Percentiles rank a stretch among this genome's conserved stretches.
phyloP scores from a whole-genome alignment of 2,888 invertebrate species.

The Sussaba pulchella region DNA sequence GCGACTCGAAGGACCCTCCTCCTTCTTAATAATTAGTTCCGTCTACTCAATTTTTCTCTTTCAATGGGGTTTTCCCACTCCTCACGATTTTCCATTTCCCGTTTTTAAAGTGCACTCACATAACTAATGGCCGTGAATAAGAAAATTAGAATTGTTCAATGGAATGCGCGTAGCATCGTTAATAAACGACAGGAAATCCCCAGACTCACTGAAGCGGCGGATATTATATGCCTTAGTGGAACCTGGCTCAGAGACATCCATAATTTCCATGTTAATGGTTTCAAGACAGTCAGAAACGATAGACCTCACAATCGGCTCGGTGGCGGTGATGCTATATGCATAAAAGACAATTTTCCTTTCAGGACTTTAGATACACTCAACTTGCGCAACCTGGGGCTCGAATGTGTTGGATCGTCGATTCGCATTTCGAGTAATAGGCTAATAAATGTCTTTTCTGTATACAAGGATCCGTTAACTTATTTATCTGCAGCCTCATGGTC shows the following conservation, averaged over 20 bases:
- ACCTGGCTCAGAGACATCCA: constrained; percentile 16
- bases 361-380: not conserved
- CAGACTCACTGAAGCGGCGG: not conserved
- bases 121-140: not conserved
- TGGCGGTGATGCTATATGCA: constrained; percentile 5
- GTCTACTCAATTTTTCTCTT: not conserved
- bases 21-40: too few species aligned
- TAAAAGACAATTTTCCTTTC: not conserved
- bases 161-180: constrained; percentile 11
- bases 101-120: not conserved
- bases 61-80: too few species aligned
- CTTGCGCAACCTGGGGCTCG: not conserved
- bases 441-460: not conserved
- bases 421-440: not conserved
- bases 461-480: not conserved
- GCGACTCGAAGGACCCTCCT: too few species aligned
- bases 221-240: constrained; percentile 8
- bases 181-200: not conserved
- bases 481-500: not conserved
- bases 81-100: not conserved
- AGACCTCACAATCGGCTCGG: not conserved
- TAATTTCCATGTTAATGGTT: not conserved
- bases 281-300: constrained; percentile 6
- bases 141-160: not conserved
- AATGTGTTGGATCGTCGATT: not conserved